These are phyloP conservation scores for Halcyon smyrnensis DNA, from an alignment of 2,797 vertebrate genomes.

Conservation along the genomic window DNA sequence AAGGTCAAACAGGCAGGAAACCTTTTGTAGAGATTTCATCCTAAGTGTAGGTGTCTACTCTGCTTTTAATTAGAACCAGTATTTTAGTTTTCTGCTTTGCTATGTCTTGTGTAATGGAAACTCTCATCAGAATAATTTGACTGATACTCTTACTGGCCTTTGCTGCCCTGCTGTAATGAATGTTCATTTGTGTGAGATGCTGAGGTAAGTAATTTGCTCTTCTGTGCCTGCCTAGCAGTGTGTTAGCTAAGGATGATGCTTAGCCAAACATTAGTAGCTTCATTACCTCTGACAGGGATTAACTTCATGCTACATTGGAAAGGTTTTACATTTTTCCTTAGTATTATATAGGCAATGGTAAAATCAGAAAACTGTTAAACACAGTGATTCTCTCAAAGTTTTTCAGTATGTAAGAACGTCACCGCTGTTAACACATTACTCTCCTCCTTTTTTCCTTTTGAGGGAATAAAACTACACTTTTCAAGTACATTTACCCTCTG, in stretches of 20 bases:
- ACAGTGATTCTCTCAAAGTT: not conserved
- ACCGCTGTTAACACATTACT: not conserved
- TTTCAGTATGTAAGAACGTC: not conserved
- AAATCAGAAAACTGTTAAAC: not conserved
- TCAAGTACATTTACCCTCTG: conserved; percentile 35
- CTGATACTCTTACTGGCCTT: not conserved
- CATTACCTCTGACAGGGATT: not conserved
- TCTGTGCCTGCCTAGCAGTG: not conserved
- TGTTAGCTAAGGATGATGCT: not conserved
- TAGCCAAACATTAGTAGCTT: not conserved
- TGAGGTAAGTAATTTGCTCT: not conserved
- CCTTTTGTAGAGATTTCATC: not conserved
- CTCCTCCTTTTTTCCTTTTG: conserved; percentile 10
- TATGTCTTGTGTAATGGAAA: not conserved
- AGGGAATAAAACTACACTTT: conserved; percentile 25
- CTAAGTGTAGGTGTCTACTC: not conserved
- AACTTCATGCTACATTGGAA: not conserved
- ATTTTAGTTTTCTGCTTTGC: not conserved
- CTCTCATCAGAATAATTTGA: not conserved
- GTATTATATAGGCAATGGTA: not conserved
- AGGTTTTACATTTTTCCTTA: not conserved
- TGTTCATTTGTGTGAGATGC: not conserved
- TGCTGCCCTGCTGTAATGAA: not conserved
- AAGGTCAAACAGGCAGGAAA: not conserved
- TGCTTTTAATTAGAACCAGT: not conserved